A percentile compares a stretch with the other conserved stretches of the same genome.
Evolutionary conservation across 2,113 vertebrate species (phyloP).

Genomic region (Entomyzon cyanotis): DNA sequence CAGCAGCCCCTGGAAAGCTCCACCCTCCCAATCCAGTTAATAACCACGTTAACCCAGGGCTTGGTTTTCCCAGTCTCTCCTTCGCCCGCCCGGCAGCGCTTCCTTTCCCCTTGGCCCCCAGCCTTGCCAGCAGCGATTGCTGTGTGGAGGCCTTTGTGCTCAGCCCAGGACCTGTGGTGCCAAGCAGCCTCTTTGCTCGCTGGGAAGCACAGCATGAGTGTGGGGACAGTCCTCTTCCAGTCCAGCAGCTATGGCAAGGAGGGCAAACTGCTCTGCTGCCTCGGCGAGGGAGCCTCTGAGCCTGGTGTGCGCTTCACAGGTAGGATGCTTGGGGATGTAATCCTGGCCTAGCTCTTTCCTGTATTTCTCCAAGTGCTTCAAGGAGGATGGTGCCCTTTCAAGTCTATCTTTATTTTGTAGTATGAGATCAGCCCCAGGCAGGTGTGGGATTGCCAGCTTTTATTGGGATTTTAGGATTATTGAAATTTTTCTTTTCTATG

Average conservation of each 20-base stretch:
- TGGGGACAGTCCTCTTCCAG: constrained; percentile 79
- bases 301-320: constrained; percentile 45
- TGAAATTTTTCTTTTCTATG: background rate
- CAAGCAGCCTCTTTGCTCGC: background rate
- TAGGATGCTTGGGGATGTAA: background rate
- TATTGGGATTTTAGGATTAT: background rate
- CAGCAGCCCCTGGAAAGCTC: background rate
- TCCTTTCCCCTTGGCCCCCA: background rate
- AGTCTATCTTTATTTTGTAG: background rate
- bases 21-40: constrained; percentile 46
- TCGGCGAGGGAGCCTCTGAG: constrained; percentile 45
- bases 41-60: background rate
- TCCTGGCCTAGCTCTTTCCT: background rate
- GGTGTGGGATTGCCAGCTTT: background rate
- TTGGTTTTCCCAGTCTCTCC: background rate
- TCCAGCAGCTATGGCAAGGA: constrained; percentile 83
- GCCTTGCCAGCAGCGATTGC: background rate
- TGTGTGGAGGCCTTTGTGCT: background rate
- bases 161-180: background rate
- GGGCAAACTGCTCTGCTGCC: constrained; percentile 60
- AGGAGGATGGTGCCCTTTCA: background rate
- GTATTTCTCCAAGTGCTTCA: background rate
- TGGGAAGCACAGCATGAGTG: constrained; percentile 73
- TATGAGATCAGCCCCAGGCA: accelerated
- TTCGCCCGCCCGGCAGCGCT: background rate